Base-by-base conservation (phyloP, 2,113 vertebrate species). In the Heterotilapia buettikoferi region DNA sequence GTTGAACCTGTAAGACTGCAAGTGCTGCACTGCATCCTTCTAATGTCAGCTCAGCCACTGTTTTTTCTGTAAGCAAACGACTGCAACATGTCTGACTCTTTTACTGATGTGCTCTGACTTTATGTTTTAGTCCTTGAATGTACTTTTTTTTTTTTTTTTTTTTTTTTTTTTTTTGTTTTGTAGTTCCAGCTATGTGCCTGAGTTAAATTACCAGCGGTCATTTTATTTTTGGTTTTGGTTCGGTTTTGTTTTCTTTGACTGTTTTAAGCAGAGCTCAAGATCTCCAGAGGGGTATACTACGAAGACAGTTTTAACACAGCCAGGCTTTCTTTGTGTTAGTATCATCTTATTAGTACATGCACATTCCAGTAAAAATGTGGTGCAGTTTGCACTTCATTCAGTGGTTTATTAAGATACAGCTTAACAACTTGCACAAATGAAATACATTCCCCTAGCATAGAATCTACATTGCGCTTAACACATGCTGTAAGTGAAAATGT, bases 161-260 rank as follows among this genome's bases (percentile, higher is more conserved):
- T 80, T 45, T 38, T 19, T 4, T 13, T 63, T 7, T 21, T 76
- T 19, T 19, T 73, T n/a, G 14, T 12, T 47, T 84, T 83, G 9
- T 19, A 73, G 61, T 82, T 83, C 86, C 78, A 85, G 89, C 83
- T 86, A 90, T 89, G 93, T 94, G 93, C 94, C 93, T 93, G 86
- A 90, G 89, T 87, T 76, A 89, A 78, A 86, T 91, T 57, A 94
- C 90, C 92, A 90, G 90, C 92, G 85, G 86, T 84, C 92, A n/a
- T 87, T 88, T 43, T 26, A 29, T 61, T n/a, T 56, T 84, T 78
- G 40, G 61, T 78, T 9, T 68, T 68, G 61, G 3, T 7, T 47
- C 8, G 10, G 3, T 63, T 89, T 54, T 43, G 6, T 14, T 84
- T 79, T 76, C 38, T 90, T 63, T 66, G 50, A 87, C n/a, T 19